Evolutionary conservation across 2,797 vertebrate genomes (phyloP).

Genomic region (Malurus leucopterus): DNA sequence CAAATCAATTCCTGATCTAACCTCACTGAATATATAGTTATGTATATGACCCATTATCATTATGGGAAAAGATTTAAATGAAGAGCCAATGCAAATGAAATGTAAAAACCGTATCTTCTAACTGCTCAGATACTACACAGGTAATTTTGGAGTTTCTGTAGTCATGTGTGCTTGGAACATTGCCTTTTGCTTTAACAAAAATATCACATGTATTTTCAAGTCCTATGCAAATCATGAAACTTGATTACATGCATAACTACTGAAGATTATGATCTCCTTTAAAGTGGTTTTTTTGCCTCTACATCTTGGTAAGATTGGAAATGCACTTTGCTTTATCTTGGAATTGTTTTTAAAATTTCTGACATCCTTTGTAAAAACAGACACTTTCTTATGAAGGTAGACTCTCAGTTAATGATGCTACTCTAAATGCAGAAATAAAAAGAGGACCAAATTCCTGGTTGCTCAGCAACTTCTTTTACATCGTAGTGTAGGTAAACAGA

Average conservation of each 20-base stretch:
- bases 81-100: neutral
- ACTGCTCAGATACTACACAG: conserved; percentile 4
- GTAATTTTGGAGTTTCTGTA: neutral
- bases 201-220: neutral
- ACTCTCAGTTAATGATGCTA: neutral
- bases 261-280: neutral
- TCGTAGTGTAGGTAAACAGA: neutral
- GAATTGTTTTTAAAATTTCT: neutral
- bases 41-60: neutral
- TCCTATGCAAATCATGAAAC: conserved; percentile 11
- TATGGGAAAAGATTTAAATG: conserved; percentile 1
- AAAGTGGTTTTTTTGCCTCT: neutral
- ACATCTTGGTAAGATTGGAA: neutral
- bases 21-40: neutral
- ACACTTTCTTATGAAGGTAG: neutral
- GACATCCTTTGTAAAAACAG: neutral
- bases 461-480: neutral
- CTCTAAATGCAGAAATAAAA: neutral
- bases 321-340: neutral
- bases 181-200: neutral
- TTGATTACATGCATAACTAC: neutral
- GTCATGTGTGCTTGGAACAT: neutral
- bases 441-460: neutral
- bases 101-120: neutral
- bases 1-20: conserved; percentile 22